Base-by-base conservation (phyloP, 2,888 invertebrate species). In the Pediacus dermestoides region DNA sequence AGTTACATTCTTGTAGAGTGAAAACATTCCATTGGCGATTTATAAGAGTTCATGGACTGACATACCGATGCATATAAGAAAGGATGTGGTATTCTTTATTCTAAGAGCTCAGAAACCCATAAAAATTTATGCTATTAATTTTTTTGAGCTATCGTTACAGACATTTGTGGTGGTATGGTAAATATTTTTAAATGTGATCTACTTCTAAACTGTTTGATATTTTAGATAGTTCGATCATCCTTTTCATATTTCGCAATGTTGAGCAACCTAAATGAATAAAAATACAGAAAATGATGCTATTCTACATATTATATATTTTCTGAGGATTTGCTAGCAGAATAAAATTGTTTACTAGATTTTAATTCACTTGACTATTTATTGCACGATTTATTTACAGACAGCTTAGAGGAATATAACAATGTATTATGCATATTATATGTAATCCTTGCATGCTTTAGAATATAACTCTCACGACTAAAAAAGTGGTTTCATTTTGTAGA, bases 81-180 rank as follows among this genome's bases (percentile, higher is more conserved):
- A 45, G 16, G 31, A 50, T 13, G 16, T 50, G 3, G 7, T 38
- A 10, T 34, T 37, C 30, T 46, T 50, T 16, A 40, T 48, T 0
- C 28, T 16, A 9, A 32, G 32, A 15, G 9, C 38, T 15, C 50
- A 50, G 21, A 39, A 28, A 14, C 48, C 46, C 2, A 35, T 50
- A 13, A 28, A 37, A 21, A 10, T 50, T 9, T 33, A 37, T 28
- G 40, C 46, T 8, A 12, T 42, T 12, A 28, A 30, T n/a, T 37
- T 44, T 16, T 44, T 50, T 13, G 39, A 48, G 6, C 42, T 50
- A 6, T 50, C 50, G 8, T 38, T 50, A 14, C 40, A 46, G 9
- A 48, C 34, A 8, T 50, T 44, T 18, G 15, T 42, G 11, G 40
- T 23, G 37, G 50, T 48, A 30, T 31, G 27, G 7, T 8, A 2